Base-by-base conservation (phyloP, 92 coral and sea anemone genomes). In the Porites rus region DNA sequence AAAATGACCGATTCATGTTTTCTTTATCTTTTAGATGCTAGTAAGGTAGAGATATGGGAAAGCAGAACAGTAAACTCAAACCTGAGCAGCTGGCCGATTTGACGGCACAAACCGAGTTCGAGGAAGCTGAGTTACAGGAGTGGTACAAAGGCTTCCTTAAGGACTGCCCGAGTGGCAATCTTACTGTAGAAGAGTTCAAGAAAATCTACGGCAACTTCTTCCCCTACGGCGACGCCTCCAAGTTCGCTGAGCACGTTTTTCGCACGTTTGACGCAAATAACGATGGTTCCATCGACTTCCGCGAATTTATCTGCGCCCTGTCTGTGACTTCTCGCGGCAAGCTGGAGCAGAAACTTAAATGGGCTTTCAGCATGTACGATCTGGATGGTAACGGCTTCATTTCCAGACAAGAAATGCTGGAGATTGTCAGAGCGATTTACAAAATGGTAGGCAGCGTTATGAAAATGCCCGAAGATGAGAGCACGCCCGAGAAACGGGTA, bases 401-500 rank as follows among this genome's bases (percentile, higher is more conserved):
- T 83, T 91, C 95, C 9, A 88, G 97, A 56, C 91, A 90, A 24
- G 99, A 96, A 76, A 96, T 96, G 99, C 82, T 96, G 88, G 98
- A 96, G 74, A 96, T 96, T 65, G 99, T 96, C 71, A 88, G 78
- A 80, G 98, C 99, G 43, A 96, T 96, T 84, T 96, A 96, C 91
- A 96, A 96, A 88, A 96, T 96, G 99, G 99, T 96, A 59, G 98
- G 98, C 43, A 81, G 94, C 2, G 99, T 96, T 9, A 96, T 96
- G 99, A 96, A 96, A 86, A 96, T 96, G 99, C 99, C 99, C 3
- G 99, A 96, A 84, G 99, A 96, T 71, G 99, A 96, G 83, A 96
- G 99, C 86, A 96, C 99, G 21, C 99, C 99, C 16, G 99, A 96
- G 76, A 96, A 96, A 81, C 96, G 98, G 71, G 94, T 96, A 59